These are phyloP conservation scores for Melanchra persicariae DNA, from an alignment of 2,888 invertebrate genomes.

Conservation along the genomic window DNA sequence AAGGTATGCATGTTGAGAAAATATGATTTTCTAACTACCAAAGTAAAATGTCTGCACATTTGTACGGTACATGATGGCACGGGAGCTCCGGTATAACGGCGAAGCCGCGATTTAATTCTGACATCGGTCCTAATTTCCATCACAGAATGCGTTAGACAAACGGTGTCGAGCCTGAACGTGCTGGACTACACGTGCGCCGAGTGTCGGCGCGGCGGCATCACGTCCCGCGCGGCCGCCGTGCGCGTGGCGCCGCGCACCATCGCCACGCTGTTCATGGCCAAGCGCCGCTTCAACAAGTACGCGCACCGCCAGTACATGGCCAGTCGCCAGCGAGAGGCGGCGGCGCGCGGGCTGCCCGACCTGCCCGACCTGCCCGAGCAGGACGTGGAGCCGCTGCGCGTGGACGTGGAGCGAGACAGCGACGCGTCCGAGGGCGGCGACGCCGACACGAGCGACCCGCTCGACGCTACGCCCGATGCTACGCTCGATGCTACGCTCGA, in stretches of 20 bases:
- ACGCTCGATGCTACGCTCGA: no score
- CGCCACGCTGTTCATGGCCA: constrained; percentile 90
- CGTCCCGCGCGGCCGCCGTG: constrained; percentile 88
- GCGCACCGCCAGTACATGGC: constrained; percentile 88
- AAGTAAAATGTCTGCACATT: background rate
- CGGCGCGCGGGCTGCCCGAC: constrained; percentile 47
- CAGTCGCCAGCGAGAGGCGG: constrained; percentile 66
- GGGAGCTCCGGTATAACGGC: constrained; percentile 19
- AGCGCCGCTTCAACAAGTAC: constrained; percentile 90
- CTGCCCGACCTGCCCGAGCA: constrained; percentile 35
- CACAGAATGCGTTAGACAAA: constrained; percentile 88
- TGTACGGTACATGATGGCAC: background rate
- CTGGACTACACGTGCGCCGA: constrained; percentile 89
- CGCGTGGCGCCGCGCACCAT: constrained; percentile 88
- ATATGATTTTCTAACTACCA: background rate
- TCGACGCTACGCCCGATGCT: constrained; percentile 43
- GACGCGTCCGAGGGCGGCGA: constrained; percentile 38
- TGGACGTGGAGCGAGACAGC: constrained; percentile 57
- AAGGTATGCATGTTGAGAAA: background rate
- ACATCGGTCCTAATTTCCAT: constrained; percentile 20
- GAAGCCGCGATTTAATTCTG: background rate
- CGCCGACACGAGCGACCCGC: constrained; percentile 46
- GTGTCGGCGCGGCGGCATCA: constrained; percentile 89
- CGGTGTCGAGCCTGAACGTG: constrained; percentile 83
- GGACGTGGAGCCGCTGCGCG: constrained; percentile 47